These are phyloP conservation scores for Hippopotamyrus pictus DNA, from an alignment of 2,797 vertebrate genomes.

Conservation along the genomic window DNA sequence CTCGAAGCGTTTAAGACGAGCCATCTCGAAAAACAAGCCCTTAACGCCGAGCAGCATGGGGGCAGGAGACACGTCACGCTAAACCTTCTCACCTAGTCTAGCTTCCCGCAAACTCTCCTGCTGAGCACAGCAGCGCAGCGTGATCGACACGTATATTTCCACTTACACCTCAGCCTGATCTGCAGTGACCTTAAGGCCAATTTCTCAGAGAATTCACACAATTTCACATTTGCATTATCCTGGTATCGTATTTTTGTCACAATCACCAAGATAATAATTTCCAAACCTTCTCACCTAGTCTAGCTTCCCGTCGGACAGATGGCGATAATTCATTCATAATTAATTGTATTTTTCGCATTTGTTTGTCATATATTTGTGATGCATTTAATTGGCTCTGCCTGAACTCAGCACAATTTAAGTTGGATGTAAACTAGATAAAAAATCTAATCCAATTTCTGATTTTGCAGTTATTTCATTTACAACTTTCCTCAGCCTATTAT, in stretches of 20 bases:
- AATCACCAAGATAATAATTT: neutral
- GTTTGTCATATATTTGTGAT: neutral
- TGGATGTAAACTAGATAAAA: neutral
- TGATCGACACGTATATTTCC: neutral
- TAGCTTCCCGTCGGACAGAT: neutral
- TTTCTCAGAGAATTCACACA: neutral
- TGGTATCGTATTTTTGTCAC: neutral
- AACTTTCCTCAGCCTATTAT: neutral
- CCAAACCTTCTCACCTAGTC: conserved; percentile 35
- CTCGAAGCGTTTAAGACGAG: conserved; percentile 48
- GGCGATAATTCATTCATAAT: neutral
- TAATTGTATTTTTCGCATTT: neutral
- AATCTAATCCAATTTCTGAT: neutral
- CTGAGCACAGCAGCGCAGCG: neutral
- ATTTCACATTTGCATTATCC: neutral
- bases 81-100: conserved; percentile 33
- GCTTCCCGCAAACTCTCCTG: neutral
- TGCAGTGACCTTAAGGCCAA: neutral
- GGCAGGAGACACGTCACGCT: conserved; percentile 35
- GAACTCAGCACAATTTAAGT: neutral
- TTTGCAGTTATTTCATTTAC: neutral
- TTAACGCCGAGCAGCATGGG: conserved; percentile 47
- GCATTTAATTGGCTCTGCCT: neutral
- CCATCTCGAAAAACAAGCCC: conserved; percentile 48
- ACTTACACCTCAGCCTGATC: neutral